A percentile compares a stretch with the other conserved stretches of the same genome.
These are phyloP conservation scores for Drosophila virilis DNA, from an alignment of 1,140 invertebrate species.

Conservation along the genomic window DNA sequence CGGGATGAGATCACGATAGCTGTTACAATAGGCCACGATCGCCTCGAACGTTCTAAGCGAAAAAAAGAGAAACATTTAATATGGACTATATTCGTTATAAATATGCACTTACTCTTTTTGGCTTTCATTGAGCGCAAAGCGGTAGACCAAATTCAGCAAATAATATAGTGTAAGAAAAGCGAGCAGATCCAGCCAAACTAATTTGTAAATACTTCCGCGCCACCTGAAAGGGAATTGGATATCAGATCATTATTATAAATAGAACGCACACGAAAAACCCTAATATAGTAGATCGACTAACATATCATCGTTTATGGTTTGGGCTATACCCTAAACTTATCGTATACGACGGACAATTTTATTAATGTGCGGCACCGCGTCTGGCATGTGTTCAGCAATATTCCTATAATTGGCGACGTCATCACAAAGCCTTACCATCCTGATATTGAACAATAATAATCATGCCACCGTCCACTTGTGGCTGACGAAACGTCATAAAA, in stretches of 20 bases:
- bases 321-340: conserved; percentile 6
- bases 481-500: conserved; percentile 66
- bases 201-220: conserved; percentile 98
- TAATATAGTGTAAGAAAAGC: conserved; percentile 95
- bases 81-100: not conserved
- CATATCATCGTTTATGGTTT: conserved; percentile 37
- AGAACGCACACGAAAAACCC: conserved; percentile 27
- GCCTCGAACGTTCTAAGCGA: conserved; percentile 89
- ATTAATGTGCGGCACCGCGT: conserved; percentile 41
- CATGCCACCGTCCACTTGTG: conserved; percentile 46
- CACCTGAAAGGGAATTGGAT: conserved; percentile 89
- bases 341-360: not conserved
- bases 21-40: conserved; percentile 91
- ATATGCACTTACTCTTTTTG: conserved; percentile 90
- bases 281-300: not conserved
- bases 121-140: conserved; percentile 90
- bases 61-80: not conserved
- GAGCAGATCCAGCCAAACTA: conserved; percentile 96
- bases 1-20: conserved; percentile 92
- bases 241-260: conserved; percentile 57
- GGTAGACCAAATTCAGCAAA: conserved; percentile 93
- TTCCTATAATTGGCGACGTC: conserved; percentile 41
- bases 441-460: conserved; percentile 43
- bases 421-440: conserved; percentile 16
- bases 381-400: conserved; percentile 31